Evolutionary conservation across 2,113 vertebrate species (phyloP).

Genomic region (Garra rufa): DNA sequence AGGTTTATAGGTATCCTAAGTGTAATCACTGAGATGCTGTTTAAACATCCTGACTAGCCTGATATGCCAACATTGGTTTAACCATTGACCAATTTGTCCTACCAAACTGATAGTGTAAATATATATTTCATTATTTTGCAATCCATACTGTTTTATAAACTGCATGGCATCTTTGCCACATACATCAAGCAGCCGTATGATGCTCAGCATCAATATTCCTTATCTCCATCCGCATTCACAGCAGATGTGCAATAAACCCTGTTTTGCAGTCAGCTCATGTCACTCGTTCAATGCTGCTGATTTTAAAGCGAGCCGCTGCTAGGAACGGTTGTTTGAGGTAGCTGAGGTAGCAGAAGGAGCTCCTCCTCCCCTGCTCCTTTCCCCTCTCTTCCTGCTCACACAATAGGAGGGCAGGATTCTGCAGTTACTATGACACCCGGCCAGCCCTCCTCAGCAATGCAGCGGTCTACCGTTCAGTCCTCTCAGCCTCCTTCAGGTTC

Average conservation of each 20-base stretch:
- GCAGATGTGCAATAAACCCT: conserved; percentile 19
- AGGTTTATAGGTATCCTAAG: background rate
- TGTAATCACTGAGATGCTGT: no score
- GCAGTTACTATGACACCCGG: conserved; percentile 50
- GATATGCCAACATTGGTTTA: background rate
- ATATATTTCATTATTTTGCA: background rate
- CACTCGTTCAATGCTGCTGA: background rate
- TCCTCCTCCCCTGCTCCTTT: conserved; percentile 45
- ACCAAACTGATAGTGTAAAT: background rate
- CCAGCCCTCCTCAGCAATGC: conserved; percentile 53
- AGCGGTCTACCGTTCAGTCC: conserved; percentile 44
- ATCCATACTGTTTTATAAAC: background rate
- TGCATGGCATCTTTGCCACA: background rate
- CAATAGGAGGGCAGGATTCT: conserved; percentile 57
- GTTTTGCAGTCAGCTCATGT: conserved; percentile 25
- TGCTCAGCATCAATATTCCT: background rate
- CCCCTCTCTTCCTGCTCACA: conserved; percentile 52
- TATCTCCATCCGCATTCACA: background rate
- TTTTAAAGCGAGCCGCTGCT: conserved; percentile 1
- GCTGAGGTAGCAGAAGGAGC: conserved; percentile 29
- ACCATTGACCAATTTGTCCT: background rate
- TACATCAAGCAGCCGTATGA: background rate
- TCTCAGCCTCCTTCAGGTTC: conserved; percentile 49
- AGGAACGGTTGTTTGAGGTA: conserved; percentile 26
- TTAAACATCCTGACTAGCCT: background rate